Conservation (phyloP, 2,113 vertebrate species). For the Nothobranchius furzeri region DNA sequence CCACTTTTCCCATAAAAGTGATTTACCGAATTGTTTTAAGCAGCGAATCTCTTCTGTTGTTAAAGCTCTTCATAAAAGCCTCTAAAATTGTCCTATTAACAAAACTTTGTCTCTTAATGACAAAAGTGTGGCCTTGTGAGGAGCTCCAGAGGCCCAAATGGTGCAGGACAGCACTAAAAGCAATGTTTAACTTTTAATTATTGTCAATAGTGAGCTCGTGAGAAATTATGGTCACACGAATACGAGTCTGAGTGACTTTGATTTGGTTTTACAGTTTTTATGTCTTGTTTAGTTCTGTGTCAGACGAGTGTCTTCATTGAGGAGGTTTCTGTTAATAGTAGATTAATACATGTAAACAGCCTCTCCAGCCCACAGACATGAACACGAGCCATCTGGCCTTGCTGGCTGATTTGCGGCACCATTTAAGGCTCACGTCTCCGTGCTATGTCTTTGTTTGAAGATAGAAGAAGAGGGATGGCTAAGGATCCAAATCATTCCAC, state of each 20-base stretch:
- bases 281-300: background rate
- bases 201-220: constrained; percentile 5
- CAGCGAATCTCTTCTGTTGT: constrained; percentile 1
- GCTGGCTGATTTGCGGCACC: background rate
- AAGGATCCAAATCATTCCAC: constrained; percentile 2
- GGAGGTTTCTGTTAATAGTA: constrained; percentile 5
- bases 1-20: constrained; percentile 4
- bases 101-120: constrained; percentile 12
- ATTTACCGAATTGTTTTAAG: constrained; percentile 16
- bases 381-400: constrained; percentile 34
- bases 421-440: constrained; percentile 3
- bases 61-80: background rate
- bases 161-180: background rate
- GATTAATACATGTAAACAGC: constrained; percentile 28
- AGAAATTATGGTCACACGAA: constrained; percentile 26
- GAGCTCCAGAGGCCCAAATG: background rate
- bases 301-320: background rate
- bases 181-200: constrained; percentile 4
- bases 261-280: constrained; percentile 5
- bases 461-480: background rate
- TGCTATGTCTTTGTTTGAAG: background rate
- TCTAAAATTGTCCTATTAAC: constrained; percentile 4
- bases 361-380: constrained; percentile 3
- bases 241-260: background rate
- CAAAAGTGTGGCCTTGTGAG: constrained; percentile 11